phyloP scores from a whole-genome alignment of 2,113 vertebrate genomes.

The Ibidorhyncha struthersii region DNA sequence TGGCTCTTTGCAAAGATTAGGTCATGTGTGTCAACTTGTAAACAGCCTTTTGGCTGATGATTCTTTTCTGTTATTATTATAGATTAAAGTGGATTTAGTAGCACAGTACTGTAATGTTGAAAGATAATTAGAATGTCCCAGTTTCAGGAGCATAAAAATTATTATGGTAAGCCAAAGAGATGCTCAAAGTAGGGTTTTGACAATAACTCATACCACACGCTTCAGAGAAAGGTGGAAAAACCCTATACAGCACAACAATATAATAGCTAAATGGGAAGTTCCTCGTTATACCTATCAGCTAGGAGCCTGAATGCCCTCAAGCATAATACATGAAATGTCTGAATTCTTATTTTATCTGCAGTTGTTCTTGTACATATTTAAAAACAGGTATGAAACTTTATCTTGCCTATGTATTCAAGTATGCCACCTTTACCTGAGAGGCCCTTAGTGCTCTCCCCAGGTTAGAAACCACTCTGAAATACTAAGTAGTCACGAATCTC shows the following conservation, averaged over 20 bases:
- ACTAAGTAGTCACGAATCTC: not conserved
- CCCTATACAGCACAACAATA: slow-evolving; percentile 14
- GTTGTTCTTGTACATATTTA: slow-evolving; percentile 27
- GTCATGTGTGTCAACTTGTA: slow-evolving; percentile 68
- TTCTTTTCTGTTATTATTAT: slow-evolving; percentile 43
- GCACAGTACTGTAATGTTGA: slow-evolving; percentile 11
- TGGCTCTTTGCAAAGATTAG: slow-evolving; percentile 15
- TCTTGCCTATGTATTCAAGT: not conserved
- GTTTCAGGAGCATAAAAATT: slow-evolving; percentile 50
- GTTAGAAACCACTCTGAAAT: not conserved
- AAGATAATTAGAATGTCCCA: slow-evolving; percentile 70
- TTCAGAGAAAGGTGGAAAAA: slow-evolving; percentile 26
- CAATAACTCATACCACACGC: slow-evolving; percentile 3
- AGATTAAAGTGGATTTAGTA: slow-evolving; percentile 39
- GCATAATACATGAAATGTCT: not conserved
- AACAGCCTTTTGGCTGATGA: slow-evolving; percentile 62
- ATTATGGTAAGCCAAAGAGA: not conserved
- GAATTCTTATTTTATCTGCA: not conserved
- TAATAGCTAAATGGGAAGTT: slow-evolving; percentile 34
- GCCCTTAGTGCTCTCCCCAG: not conserved
- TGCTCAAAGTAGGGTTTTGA: slow-evolving; percentile 34
- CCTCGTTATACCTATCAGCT: not conserved
- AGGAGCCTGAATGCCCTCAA: slow-evolving; percentile 30
- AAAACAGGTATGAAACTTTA: not conserved
- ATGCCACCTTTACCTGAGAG: not conserved